Base-by-base conservation (phyloP, 2,113 vertebrate genomes). In the Mellivora capensis region DNA sequence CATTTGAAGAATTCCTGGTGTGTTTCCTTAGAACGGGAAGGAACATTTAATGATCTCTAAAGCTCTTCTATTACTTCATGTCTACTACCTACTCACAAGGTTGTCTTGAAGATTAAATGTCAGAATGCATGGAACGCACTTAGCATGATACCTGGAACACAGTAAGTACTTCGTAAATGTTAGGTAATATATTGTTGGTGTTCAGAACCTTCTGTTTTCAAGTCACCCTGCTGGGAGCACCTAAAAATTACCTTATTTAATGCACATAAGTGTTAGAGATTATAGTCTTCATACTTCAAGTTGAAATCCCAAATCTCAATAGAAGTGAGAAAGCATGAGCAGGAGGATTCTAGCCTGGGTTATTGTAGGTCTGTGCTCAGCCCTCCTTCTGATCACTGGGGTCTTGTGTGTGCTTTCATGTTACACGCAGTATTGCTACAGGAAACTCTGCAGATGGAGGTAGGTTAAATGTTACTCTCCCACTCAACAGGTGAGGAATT, bases 321-420 rank as follows among this genome's bases (percentile, higher is more conserved):
- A 20, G 20, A 80, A 64, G 39, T 29, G 77, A 79, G 7, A 6
- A 6, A 61, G 57, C 1, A 20, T 0, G 0, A 77, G 13, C 0
- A 1, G 64, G 7, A 34, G 64, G 37, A 71, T 12, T 82, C 34
- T 6, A 54, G 61, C 12, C 44, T n/a, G 59, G 15, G 18, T 54
- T 3, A 10, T 4, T 1, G 1, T 20, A 52, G 57, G 6, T 83
- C 25, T 37, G 2, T 7, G 59, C 6, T 21, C 39, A 72, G 18
- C 11, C 3, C 37, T 49, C 37, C 54, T n/a, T 57, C 10, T 29
- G 2, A 34, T 61, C 62, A 3, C n/a, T 17, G 13, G 18, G 42
- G 52, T 42, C 69, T 96, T 49, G 4, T 6, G 12, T 42, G 21
- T 6, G 52, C 67, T 88, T 69, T 77, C 0, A 1, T 7, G 15